phyloP scores from a whole-genome alignment of 2,888 invertebrate species.

The Acronicta leporina region DNA sequence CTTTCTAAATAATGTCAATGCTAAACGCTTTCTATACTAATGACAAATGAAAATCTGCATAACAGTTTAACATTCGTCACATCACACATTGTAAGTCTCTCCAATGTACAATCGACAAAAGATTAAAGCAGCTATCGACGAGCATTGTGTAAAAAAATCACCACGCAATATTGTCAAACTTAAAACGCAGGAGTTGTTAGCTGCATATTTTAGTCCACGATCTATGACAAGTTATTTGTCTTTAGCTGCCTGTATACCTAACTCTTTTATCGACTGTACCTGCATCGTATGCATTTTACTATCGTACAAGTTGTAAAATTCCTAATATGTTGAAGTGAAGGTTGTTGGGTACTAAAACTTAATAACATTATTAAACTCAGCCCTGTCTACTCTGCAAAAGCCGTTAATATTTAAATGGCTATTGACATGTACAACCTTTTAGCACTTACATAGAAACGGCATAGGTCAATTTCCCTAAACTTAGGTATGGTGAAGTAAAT shows the following conservation, averaged over 20 bases:
- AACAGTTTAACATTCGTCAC: too few relatives aligned
- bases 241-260: background rate
- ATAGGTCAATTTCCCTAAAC: conserved; percentile 9
- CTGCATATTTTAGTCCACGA: too few relatives aligned
- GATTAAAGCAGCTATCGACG: too few relatives aligned
- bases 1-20: too few relatives aligned
- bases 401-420: conserved; percentile 37
- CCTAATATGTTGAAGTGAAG: conserved; percentile 28
- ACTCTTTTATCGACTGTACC: background rate
- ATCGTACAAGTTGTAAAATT: conserved; percentile 20
- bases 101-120: too few relatives aligned
- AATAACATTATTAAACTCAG: conserved; percentile 32
- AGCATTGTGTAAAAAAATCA: too few relatives aligned
- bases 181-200: too few relatives aligned
- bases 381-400: conserved; percentile 17
- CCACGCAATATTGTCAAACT: too few relatives aligned
- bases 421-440: conserved; percentile 44
- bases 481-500: conserved; percentile 2
- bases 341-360: conserved; percentile 37
- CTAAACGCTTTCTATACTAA: too few relatives aligned
- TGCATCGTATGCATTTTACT: conserved; percentile 7
- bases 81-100: too few relatives aligned
- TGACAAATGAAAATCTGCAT: too few relatives aligned
- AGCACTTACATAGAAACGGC: conserved; percentile 17
- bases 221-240: too few relatives aligned